Conservation (phyloP, 2,797 vertebrate genomes). For the Microctenopoma steveboyesi region DNA sequence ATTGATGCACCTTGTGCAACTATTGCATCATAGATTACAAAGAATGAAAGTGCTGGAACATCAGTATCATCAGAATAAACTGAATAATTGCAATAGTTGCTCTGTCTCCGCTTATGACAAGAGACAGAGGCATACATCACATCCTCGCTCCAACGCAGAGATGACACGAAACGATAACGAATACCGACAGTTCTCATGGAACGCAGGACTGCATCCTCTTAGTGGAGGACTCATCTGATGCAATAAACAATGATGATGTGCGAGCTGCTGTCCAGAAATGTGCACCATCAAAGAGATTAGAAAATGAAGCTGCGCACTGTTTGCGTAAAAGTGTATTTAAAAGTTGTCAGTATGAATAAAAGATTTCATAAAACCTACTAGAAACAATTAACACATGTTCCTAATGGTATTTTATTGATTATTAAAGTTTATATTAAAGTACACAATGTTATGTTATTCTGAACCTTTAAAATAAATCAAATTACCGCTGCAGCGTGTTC, state of each 20-base stretch:
- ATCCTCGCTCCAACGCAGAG: constrained; percentile 44
- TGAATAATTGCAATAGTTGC: constrained; percentile 77
- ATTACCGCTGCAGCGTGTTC: not conserved
- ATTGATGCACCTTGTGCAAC: constrained; percentile 74
- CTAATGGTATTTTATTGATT: too few relatives aligned
- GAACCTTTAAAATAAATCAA: not conserved
- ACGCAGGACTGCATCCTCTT: constrained; percentile 23
- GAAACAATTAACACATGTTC: too few relatives aligned
- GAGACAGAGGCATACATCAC: constrained; percentile 49
- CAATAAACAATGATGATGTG: constrained; percentile 38
- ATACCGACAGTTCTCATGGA: constrained; percentile 43
- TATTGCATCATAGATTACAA: constrained; percentile 78
- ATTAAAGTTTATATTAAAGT: not conserved
- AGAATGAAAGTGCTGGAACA: constrained; percentile 62
- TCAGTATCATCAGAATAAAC: constrained; percentile 73
- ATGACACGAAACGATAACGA: constrained; percentile 65
- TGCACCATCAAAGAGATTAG: constrained; percentile 29
- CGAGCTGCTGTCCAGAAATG: constrained; percentile 24
- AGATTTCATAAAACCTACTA: not conserved
- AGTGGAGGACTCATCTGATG: constrained; percentile 49
- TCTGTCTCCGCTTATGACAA: constrained; percentile 62
- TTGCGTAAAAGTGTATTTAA: not conserved
- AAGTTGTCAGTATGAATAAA: not conserved
- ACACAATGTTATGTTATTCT: not conserved
- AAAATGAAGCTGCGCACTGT: not conserved